Percentiles rank a stretch among this genome's conserved stretches.
Conservation (phyloP, 2,888 invertebrate genomes). For the Tetranychus piercei region DNA sequence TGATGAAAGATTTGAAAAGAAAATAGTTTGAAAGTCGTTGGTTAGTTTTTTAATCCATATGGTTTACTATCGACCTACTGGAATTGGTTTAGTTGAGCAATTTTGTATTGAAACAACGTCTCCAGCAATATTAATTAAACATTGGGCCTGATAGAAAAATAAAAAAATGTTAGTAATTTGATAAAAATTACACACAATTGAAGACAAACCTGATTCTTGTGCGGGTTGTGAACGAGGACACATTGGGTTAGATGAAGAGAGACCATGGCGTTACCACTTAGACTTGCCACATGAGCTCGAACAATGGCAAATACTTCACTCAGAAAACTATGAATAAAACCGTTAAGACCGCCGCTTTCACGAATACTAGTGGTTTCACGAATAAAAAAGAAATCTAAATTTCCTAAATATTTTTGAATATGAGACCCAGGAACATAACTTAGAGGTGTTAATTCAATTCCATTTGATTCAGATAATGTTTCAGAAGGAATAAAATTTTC, state of each 20-base stretch:
- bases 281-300: slow-evolving; percentile 71
- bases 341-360: slow-evolving; percentile 75
- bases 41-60: no score
- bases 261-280: slow-evolving; percentile 87
- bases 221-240: slow-evolving; percentile 71
- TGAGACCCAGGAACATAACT: slow-evolving; percentile 56
- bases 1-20: no score
- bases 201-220: slow-evolving; percentile 71
- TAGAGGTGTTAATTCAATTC: slow-evolving; percentile 62
- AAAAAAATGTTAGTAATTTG: background rate
- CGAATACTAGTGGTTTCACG: slow-evolving; percentile 77
- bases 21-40: no score
- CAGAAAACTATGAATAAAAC: slow-evolving; percentile 80
- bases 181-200: background rate
- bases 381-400: slow-evolving; percentile 82
- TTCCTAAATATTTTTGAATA: slow-evolving; percentile 64
- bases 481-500: background rate
- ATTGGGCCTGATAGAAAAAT: slow-evolving; percentile 58
- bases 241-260: slow-evolving; percentile 83
- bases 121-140: slow-evolving; percentile 81
- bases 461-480: slow-evolving; percentile 32
- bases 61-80: no score
- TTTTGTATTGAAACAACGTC: slow-evolving; percentile 49
- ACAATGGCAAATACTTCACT: slow-evolving; percentile 82
- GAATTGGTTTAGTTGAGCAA: background rate